Evolutionary conservation across 2,797 vertebrate genomes (phyloP).

Genomic region (Prionace glauca): DNA sequence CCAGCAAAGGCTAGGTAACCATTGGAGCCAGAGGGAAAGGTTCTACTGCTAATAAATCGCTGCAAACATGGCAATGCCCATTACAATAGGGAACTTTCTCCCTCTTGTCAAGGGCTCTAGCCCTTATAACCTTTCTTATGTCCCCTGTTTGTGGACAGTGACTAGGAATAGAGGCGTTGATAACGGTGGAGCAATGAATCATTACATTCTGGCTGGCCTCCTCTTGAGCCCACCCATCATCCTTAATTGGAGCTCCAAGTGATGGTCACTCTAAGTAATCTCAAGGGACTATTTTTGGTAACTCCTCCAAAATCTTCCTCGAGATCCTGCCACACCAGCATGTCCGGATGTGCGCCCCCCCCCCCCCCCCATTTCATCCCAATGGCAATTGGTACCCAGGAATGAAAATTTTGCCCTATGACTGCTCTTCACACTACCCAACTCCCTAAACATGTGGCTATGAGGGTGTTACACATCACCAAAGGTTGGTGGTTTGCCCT

Average conservation of each 20-base stretch:
- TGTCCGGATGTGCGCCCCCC: not conserved
- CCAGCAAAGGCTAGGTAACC: not conserved
- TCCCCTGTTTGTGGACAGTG: too few relatives aligned
- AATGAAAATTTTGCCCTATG: not conserved
- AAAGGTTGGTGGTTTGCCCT: not conserved
- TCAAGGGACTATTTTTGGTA: not conserved
- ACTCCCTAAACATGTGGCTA: not conserved
- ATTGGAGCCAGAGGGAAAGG: not conserved
- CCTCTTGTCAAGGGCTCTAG: not conserved
- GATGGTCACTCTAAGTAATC: not conserved
- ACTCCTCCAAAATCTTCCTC: not conserved
- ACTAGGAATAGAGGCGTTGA: too few relatives aligned
- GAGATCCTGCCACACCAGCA: not conserved
- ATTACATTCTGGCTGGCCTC: not conserved
- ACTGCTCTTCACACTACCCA: not conserved
- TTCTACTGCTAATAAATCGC: not conserved
- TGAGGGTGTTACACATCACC: not conserved
- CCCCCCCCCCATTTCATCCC: not conserved
- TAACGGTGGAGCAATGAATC: not conserved
- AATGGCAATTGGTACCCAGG: not conserved
- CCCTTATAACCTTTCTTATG: too few relatives aligned
- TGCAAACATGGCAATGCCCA: not conserved
- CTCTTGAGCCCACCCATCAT: not conserved
- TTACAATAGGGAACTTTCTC: not conserved
- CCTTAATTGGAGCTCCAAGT: not conserved